Percentiles rank a stretch among this genome's conserved stretches.
phyloP scores from a whole-genome alignment of 2,888 invertebrate species.

The Eupeodes latifasciatus region DNA sequence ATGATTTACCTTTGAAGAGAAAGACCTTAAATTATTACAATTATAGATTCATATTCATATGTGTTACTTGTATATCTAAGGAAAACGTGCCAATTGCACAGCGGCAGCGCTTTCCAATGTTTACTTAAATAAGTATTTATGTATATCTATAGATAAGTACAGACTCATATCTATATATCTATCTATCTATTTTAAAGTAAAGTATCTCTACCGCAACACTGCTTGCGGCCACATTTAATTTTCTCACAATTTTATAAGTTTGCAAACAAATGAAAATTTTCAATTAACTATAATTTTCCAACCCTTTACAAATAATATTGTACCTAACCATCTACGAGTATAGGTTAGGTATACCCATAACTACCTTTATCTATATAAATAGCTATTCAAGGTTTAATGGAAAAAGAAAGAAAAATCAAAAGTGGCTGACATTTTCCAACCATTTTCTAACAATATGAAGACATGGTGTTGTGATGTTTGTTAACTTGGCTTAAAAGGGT shows the following conservation, averaged over 20 bases:
- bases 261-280: conserved; percentile 72
- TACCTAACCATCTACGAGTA: too few species aligned
- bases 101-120: conserved; percentile 41
- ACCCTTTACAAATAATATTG: not conserved
- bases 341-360: too few species aligned
- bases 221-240: conserved; percentile 57
- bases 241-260: conserved; percentile 72
- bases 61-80: too few species aligned
- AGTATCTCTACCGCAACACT: conserved; percentile 29
- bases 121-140: not conserved
- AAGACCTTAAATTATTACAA: conserved; percentile 42
- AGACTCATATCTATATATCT: not conserved
- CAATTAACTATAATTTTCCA: conserved; percentile 62
- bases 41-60: not conserved
- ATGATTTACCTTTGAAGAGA: not conserved
- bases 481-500: conserved; percentile 20
- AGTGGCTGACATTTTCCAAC: conserved; percentile 55
- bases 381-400: too few species aligned
- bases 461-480: conserved; percentile 14
- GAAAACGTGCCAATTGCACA: conserved; percentile 44
- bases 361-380: too few species aligned
- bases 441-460: conserved; percentile 3
- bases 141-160: not conserved
- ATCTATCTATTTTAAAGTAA: not conserved
- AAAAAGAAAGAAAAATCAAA: not conserved